Percentiles rank a stretch among this genome's conserved stretches.
phyloP scores from a whole-genome alignment of 2,888 invertebrate genomes.

The Drosophila pegasa region DNA sequence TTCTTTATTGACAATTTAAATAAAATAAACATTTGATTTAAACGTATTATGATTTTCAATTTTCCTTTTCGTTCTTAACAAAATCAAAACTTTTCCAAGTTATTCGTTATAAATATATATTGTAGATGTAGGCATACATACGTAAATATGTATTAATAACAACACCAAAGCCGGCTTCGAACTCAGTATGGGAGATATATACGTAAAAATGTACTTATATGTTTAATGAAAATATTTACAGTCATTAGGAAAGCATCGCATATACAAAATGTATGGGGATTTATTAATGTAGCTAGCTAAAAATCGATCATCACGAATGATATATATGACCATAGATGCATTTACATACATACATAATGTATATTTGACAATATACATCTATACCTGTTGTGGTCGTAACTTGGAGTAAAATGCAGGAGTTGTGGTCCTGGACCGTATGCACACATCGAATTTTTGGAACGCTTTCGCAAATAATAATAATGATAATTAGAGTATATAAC shows the following conservation, averaged over 20 bases:
- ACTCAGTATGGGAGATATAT: conserved; percentile 20
- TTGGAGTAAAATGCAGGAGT: conserved; percentile 22
- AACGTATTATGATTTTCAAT: conserved; percentile 24
- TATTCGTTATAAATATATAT: conserved; percentile 34
- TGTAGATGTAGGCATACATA: conserved; percentile 37
- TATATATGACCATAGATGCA: conserved; percentile 12
- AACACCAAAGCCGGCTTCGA: conserved; percentile 67
- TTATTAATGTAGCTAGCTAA: conserved; percentile 39
- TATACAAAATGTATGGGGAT: conserved; percentile 28
- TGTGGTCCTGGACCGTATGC: conserved; percentile 53
- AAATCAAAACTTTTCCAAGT: conserved; percentile 56
- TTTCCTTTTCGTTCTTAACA: conserved; percentile 47
- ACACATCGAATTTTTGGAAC: conserved; percentile 42
- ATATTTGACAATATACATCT: conserved; percentile 4
- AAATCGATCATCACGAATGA: conserved; percentile 38
- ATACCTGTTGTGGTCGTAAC: not conserved
- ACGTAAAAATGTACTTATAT: conserved; percentile 28
- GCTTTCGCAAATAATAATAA: conserved; percentile 45
- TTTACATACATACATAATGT: conserved; percentile 7
- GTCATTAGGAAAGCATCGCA: conserved; percentile 42
- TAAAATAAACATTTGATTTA: conserved; percentile 35
- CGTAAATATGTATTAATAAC: conserved; percentile 61
- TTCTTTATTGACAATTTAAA: conserved; percentile 58
- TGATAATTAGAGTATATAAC: conserved; percentile 40
- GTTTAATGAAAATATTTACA: conserved; percentile 65